phyloP scores from a whole-genome alignment of 2,113 vertebrate species.

The Pristiophorus japonicus region DNA sequence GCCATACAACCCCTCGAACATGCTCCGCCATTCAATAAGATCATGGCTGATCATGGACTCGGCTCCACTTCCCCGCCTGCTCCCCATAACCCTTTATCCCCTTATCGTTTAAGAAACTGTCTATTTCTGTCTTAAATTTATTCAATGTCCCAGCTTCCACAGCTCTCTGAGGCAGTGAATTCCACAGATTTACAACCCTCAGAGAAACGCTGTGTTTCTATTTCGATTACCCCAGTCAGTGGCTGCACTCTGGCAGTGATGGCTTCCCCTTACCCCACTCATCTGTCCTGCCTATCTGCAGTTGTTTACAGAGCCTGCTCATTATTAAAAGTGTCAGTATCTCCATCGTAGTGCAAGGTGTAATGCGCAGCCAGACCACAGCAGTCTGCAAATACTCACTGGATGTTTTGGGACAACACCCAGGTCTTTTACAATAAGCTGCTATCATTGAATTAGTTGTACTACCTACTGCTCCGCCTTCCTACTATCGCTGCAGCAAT shows the following conservation, averaged over 20 bases:
- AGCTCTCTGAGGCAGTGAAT: too few species aligned
- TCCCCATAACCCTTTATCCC: too few species aligned
- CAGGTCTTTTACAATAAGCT: not conserved
- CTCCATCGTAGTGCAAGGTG: not conserved
- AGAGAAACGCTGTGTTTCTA: not conserved
- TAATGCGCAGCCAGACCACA: not conserved
- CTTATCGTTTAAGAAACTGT: too few species aligned
- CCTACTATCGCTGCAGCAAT: not conserved
- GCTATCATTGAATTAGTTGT: not conserved
- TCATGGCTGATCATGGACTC: too few species aligned
- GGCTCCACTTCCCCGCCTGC: too few species aligned
- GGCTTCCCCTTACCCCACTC: too few species aligned
- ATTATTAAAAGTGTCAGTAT: not conserved
- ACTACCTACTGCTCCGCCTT: not conserved
- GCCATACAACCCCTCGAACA: too few species aligned
- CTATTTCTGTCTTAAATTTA: too few species aligned
- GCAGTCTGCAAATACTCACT: not conserved
- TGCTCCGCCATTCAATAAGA: too few species aligned
- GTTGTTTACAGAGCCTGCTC: not conserved
- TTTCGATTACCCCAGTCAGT: not conserved
- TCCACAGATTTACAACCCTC: too few species aligned
- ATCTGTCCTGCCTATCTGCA: not conserved
- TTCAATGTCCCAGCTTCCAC: too few species aligned
- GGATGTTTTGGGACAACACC: too few species aligned
- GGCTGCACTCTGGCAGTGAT: not conserved